Base-by-base conservation (phyloP, 2,113 vertebrate genomes). In the Pleuronectes platessa region DNA sequence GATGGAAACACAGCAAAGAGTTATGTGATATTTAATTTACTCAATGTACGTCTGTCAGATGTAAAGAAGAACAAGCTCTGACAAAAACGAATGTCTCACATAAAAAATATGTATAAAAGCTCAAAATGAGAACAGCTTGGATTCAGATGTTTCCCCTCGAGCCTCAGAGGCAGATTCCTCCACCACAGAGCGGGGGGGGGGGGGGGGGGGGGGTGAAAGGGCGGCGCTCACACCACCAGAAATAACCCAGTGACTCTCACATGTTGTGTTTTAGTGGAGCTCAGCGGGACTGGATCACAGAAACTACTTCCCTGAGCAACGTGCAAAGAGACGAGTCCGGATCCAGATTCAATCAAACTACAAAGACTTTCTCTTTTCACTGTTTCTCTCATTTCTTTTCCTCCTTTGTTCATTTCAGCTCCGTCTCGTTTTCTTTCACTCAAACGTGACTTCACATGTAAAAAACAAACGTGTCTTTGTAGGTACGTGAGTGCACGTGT, bases 231-330 rank as follows among this genome's bases (percentile, higher is more conserved):
- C 55, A 76, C 2, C 72, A 65, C 60, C 9, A 26, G 59, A 62
- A 68, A 72, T 53, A 74, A 53, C 23, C 78, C 37, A 56, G 66
- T 73, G 64, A 55, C 73, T 31, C 69, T 69, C 78, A 78, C 40
- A 62, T 78, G 84, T 35, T 62, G 27, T 45, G 23, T 61, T 62
- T 78, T 56, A 64, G 47, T 35, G 24, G 20, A 40, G 71, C 68
- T 64, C 42, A 70, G 83, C 47, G 49, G 55, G 51, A 27, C n/a
- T 27, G 56, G 20, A 80, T 4, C 37, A 37, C 13, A 37, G 47
- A 61, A 71, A 51, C 12, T 37, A 7, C 14, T 23, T n/a, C 31
- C 51, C 51, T 42, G 18, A 18, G 54, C 9, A 63, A 24, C 2
- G 26, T 51, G 17, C 54, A 31, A 54, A 24, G 14, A 72, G 51